Evolutionary conservation across 53 echinoderm and acorn worm species (phyloP).

Genomic region (Henricia sp.): DNA sequence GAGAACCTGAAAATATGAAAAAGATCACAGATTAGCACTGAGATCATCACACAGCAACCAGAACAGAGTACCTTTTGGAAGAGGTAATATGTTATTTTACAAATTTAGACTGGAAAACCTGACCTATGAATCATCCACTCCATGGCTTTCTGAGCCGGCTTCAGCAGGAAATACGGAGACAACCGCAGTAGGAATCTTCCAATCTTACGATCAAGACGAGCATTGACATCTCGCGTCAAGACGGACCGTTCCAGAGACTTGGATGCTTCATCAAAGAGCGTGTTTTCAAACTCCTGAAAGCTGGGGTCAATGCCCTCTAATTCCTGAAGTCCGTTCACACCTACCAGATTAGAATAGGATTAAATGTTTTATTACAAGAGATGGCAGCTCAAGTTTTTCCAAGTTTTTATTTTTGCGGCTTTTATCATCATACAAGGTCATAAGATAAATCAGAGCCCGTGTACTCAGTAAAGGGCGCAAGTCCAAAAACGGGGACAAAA

Average conservation of each 20-base stretch:
- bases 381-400: not conserved
- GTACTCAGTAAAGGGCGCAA: not conserved
- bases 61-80: too few relatives aligned
- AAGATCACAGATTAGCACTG: not conserved
- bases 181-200: constrained; percentile 67
- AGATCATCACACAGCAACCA: too few relatives aligned
- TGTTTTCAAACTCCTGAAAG: constrained; percentile 85
- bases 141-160: constrained; percentile 91
- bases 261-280: constrained; percentile 85
- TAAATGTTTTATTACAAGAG: not conserved
- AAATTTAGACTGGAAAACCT: not conserved
- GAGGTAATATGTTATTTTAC: too few relatives aligned
- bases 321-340: constrained; percentile 90
- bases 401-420: not conserved
- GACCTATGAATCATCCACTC: constrained; percentile 95
- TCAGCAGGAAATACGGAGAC: constrained; percentile 86
- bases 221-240: constrained; percentile 79
- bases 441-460: not conserved
- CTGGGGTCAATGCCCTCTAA: constrained; percentile 73
- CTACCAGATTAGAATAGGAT: constrained; percentile 42
- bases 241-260: constrained; percentile 87
- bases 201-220: constrained; percentile 78
- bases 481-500: not conserved
- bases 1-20: constrained; percentile 65
- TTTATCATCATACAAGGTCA: not conserved